Conservation (phyloP, 2,888 invertebrate species). For the Brachyptera putata region DNA sequence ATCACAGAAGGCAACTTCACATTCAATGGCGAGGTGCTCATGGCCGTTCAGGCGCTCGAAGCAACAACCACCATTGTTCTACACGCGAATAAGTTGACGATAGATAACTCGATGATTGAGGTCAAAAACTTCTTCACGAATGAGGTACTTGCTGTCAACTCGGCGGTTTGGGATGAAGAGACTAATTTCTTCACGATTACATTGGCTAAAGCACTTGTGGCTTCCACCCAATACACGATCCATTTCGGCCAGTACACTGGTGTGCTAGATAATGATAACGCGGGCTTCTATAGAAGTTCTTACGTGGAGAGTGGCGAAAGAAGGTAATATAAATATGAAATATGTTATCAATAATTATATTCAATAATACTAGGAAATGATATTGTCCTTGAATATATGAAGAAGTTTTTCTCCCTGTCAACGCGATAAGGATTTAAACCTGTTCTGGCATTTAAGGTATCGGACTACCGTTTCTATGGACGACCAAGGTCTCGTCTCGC, state of each 20-base stretch:
- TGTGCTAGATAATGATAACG: slow-evolving; percentile 31
- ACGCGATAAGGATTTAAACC: too few species aligned
- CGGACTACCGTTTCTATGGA: too few species aligned
- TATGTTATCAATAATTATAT: background rate
- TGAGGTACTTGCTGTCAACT: background rate
- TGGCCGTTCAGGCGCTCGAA: background rate
- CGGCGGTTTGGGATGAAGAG: background rate
- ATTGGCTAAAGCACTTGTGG: background rate
- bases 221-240: slow-evolving; percentile 20
- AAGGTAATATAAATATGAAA: background rate
- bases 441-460: too few species aligned
- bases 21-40: slow-evolving; percentile 22
- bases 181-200: slow-evolving; percentile 59
- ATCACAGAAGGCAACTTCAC: slow-evolving; percentile 21
- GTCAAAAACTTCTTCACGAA: background rate
- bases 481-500: too few species aligned
- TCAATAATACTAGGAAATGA: background rate
- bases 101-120: background rate
- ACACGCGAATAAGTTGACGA: slow-evolving; percentile 23
- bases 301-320: slow-evolving; percentile 19
- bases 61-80: slow-evolving; percentile 46
- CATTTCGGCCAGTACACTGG: slow-evolving; percentile 26
- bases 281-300: slow-evolving; percentile 30
- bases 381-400: too few species aligned
- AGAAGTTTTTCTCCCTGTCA: too few species aligned